These are phyloP conservation scores for Odontomachus brunneus DNA, from an alignment of 1,140 invertebrate species.

Conservation along the genomic window DNA sequence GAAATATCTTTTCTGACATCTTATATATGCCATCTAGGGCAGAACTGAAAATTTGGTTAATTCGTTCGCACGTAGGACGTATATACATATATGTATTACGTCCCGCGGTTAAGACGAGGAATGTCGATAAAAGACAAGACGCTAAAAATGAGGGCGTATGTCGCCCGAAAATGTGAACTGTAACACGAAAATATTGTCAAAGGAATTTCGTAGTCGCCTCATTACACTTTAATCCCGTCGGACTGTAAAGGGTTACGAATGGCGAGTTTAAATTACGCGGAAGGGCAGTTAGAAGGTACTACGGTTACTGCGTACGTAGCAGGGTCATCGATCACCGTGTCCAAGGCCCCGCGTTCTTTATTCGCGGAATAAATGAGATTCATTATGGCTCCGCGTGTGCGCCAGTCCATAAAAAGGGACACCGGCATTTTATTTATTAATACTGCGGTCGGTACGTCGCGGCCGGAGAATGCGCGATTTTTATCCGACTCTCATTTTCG, in stretches of 20 bases:
- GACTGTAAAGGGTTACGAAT: constrained; percentile 53
- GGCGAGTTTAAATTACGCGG: constrained; percentile 69
- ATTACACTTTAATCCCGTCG: constrained; percentile 45
- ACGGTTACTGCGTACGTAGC: constrained; percentile 55
- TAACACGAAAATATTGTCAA: constrained; percentile 10
- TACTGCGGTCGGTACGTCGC: constrained; percentile 20
- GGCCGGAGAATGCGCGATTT: constrained; percentile 62
- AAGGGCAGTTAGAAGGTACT: constrained; percentile 64
- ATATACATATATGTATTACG: no score
- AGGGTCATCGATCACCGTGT: constrained; percentile 69
- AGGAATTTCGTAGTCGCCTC: constrained; percentile 13
- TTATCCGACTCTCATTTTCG: constrained; percentile 65
- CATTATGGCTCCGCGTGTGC: constrained; percentile 67
- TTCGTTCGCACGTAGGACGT: no score
- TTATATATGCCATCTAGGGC: no score
- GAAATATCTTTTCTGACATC: no score
- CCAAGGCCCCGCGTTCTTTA: constrained; percentile 65
- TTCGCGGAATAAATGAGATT: constrained; percentile 72
- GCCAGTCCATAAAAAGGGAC: constrained; percentile 44
- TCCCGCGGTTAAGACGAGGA: no score
- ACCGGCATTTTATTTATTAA: constrained; percentile 70
- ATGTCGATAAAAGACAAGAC: no score
- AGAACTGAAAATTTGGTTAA: no score
- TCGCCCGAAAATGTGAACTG: not conserved
- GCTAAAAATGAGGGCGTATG: no score